A percentile compares a stretch with the other conserved stretches of the same genome.
phyloP scores from a whole-genome alignment of 2,797 vertebrate species.

The Sebastes taczanowskii region DNA sequence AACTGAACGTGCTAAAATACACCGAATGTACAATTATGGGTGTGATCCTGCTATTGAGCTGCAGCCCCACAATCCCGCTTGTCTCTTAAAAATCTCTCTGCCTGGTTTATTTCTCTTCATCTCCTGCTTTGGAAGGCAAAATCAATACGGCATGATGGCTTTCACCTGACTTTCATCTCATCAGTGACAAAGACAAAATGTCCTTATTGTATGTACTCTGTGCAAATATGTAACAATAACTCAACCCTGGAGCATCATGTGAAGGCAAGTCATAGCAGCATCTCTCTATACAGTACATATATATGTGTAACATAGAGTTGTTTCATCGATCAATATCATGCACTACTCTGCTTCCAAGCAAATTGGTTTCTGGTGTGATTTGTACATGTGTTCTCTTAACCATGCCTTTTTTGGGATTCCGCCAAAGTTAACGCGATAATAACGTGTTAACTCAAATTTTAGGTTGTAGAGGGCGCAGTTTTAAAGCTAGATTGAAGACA shows the following conservation, averaged over 20 bases:
- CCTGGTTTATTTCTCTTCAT: constrained; percentile 22
- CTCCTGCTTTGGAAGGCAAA: constrained; percentile 35
- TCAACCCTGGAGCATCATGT: neutral
- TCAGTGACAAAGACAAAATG: constrained; percentile 39
- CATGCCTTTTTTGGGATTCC: neutral
- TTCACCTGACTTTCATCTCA: constrained; percentile 29
- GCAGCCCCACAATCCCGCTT: neutral
- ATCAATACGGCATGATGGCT: constrained; percentile 42
- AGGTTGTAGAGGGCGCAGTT: no score
- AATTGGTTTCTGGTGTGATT: neutral
- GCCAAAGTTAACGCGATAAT: no score
- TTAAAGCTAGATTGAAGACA: no score
- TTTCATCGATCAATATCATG: constrained; percentile 3
- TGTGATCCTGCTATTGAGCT: neutral
- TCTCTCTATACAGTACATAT: neutral
- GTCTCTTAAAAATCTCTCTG: constrained; percentile 5
- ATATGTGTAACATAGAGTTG: neutral
- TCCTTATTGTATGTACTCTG: constrained; percentile 10
- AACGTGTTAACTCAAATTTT: no score
- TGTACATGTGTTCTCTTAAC: neutral
- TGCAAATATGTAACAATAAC: neutral
- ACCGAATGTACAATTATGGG: neutral
- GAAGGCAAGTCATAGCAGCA: neutral
- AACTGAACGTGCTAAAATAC: neutral
- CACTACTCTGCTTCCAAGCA: neutral